Base-by-base conservation (phyloP, 2,888 invertebrate species). In the Stictocephala bisonia region DNA sequence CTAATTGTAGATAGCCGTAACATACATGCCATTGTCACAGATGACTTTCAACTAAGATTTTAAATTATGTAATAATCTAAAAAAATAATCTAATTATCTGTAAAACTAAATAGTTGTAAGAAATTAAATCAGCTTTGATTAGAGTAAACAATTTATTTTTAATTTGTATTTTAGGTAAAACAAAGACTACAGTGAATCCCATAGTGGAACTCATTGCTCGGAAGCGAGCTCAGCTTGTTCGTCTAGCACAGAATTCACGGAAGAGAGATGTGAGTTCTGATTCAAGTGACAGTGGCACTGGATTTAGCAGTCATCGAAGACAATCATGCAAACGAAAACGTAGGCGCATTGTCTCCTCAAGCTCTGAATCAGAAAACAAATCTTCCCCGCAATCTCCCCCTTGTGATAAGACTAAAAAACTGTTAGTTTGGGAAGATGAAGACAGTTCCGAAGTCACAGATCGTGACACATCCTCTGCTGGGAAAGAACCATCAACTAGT, bases 171-270 rank as follows among this genome's bases (percentile, higher is more conserved):
- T n/a, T n/a, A n/a, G n/a, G n/a, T n/a, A n/a, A n/a, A n/a, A 13
- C 22, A 24, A 44, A 35, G 40, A 20, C 18, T 2, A 3, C 56
- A 2, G 6, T 11, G 6, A 73, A 73, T 44, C 73, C 64, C 11
- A 73, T 73, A 51, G 60, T 73, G 24, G 50, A 66, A 31, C 41
- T 73, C 41, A 73, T 73, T 3, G 73, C 73, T 51, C 67, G 69
- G 2, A 70, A 70, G 53, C 70, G 73, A 35, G 70, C 73, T 20
- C 73, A 73, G 51, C 27, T 73, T 20, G 41, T 64, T 0, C 48
- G 70, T 13, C 27, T 73, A 24, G 73, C 73, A 15, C 40, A 66
- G 40, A 73, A 68, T 29, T 68, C 72, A 13, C 58, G 56, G 35
- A 29, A 40, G 6, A 27, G 56, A 18, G 29, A 72, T 35, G 20